These are phyloP conservation scores for Coracias cyanogaster DNA, from an alignment of 2,797 vertebrate genomes.

Conservation along the genomic window DNA sequence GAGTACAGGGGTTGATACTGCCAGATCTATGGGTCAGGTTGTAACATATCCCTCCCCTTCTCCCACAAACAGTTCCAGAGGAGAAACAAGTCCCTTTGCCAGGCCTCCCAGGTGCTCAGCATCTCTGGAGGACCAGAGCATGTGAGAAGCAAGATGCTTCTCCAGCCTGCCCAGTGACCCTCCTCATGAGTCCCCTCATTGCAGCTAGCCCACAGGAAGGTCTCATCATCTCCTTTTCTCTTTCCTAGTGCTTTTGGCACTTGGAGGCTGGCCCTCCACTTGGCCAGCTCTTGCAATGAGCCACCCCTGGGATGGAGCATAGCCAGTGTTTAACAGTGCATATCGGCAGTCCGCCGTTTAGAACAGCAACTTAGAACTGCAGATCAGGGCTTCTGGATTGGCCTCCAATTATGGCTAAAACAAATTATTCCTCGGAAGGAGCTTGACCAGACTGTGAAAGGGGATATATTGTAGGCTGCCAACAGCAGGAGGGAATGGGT, in stretches of 20 bases:
- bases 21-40: background rate
- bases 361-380: background rate
- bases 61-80: rapidly evolving
- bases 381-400: background rate
- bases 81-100: background rate
- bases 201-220: background rate
- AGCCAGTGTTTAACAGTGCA: slow-evolving; percentile 1
- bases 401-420: background rate
- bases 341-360: background rate
- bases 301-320: background rate
- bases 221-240: background rate
- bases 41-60: background rate
- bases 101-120: background rate
- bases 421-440: slow-evolving; percentile 5
- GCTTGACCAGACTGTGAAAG: slow-evolving; percentile 27
- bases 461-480: background rate
- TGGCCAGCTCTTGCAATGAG: slow-evolving; percentile 18
- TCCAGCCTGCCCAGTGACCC: background rate
- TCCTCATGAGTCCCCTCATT: background rate
- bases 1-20: background rate
- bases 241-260: background rate
- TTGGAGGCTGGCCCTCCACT: background rate
- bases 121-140: background rate
- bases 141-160: background rate
- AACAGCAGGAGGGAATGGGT: slow-evolving; percentile 1